Conservation (phyloP, 2,113 vertebrate species). For the Etheostoma cragini region DNA sequence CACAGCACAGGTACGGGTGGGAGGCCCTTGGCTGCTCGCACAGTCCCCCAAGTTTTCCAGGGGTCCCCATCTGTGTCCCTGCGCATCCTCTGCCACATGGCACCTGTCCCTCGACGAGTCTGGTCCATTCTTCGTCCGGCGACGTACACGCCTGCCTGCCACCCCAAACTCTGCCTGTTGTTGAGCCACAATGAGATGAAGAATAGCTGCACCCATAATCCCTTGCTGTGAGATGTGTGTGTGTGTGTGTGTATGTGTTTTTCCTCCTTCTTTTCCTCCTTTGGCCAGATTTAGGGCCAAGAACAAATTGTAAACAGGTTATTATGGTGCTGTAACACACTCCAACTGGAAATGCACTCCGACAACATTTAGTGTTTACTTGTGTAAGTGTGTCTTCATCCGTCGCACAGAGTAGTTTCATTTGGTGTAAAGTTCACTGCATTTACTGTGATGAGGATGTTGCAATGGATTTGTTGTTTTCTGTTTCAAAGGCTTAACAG, state of each 20-base stretch:
- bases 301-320: conserved; percentile 87
- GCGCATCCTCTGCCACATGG: conserved; percentile 85
- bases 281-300: conserved; percentile 79
- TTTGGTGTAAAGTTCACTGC: conserved; percentile 69
- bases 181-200: conserved; percentile 86
- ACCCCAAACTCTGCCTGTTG: conserved; percentile 82
- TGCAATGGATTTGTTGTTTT: conserved; percentile 42
- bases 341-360: conserved; percentile 77
- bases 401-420: conserved; percentile 54
- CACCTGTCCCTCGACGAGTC: conserved; percentile 85
- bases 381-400: conserved; percentile 69
- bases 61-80: conserved; percentile 85
- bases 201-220: conserved; percentile 86
- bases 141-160: conserved; percentile 77
- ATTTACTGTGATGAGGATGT: conserved; percentile 24
- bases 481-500: conserved; percentile 7
- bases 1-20: conserved; percentile 83
- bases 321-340: conserved; percentile 82
- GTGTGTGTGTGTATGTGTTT: conserved; percentile 38
- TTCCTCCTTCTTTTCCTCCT: conserved; percentile 60
- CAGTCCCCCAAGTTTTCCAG: conserved; percentile 84
- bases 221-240: conserved; percentile 77
- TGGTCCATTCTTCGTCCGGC: conserved; percentile 87
- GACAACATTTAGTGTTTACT: conserved; percentile 62
- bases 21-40: conserved; percentile 80